A percentile compares a stretch with the other conserved stretches of the same genome.
Conservation (phyloP, 2,888 invertebrate genomes). For the Omphaloscelis lunosa region DNA sequence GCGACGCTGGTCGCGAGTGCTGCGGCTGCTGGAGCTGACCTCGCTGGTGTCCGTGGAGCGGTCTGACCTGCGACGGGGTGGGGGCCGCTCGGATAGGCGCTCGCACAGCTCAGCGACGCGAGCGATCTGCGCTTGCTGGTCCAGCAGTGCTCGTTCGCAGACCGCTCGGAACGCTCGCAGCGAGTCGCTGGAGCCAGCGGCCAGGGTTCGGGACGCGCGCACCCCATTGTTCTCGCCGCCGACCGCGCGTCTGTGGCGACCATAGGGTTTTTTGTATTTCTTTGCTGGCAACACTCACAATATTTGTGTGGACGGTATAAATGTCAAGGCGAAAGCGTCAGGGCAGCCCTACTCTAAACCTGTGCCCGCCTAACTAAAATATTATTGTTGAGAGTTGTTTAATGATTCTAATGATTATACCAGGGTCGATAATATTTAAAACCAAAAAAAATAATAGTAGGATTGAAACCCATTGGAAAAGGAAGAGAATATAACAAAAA, state of each 20-base stretch:
- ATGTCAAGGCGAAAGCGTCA: background rate
- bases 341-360: no score
- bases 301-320: background rate
- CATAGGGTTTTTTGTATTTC: no score
- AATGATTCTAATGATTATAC: background rate
- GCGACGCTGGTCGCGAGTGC: conserved; percentile 65
- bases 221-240: conserved; percentile 46
- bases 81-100: conserved; percentile 72
- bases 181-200: conserved; percentile 70
- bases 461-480: no score
- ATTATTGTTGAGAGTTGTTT: background rate
- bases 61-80: conserved; percentile 19
- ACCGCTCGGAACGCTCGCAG: conserved; percentile 77
- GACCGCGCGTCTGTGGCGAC: conserved; percentile 34
- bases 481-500: no score
- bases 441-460: no score
- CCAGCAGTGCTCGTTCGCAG: conserved; percentile 80
- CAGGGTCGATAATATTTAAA: no score
- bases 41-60: conserved; percentile 71
- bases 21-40: conserved; percentile 74
- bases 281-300: background rate
- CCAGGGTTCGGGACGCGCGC: conserved; percentile 44
- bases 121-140: conserved; percentile 81
- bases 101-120: conserved; percentile 83
- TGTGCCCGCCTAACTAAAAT: background rate